A percentile compares a stretch with the other conserved stretches of the same genome.
These are phyloP conservation scores for Bubo bubo DNA, from an alignment of 2,113 vertebrate species.

Conservation along the genomic window DNA sequence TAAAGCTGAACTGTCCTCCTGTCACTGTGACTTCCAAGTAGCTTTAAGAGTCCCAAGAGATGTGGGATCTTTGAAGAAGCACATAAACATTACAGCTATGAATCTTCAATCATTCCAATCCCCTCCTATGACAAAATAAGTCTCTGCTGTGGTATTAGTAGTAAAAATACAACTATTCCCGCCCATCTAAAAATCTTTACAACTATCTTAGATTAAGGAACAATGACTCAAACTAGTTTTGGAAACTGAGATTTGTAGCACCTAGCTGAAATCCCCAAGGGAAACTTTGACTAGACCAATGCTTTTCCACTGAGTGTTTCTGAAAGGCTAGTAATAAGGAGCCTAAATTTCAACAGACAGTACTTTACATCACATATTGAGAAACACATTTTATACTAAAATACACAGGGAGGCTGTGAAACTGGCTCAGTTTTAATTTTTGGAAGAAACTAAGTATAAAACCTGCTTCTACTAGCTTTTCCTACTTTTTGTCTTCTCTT, in stretches of 20 bases:
- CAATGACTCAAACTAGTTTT: neutral
- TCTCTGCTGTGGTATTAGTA: neutral
- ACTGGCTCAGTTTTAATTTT: neutral
- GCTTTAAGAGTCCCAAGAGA: neutral
- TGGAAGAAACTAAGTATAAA: neutral
- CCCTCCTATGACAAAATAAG: neutral
- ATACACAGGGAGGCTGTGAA: neutral
- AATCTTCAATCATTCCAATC: neutral
- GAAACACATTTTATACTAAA: neutral
- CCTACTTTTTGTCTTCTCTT: neutral
- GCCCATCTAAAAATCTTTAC: fast-evolving
- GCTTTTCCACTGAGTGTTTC: neutral
- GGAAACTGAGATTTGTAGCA: neutral
- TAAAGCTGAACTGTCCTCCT: neutral
- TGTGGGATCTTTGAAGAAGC: neutral
- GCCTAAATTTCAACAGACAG: neutral
- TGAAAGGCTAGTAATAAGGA: neutral
- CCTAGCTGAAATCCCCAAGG: neutral
- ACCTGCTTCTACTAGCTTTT: neutral
- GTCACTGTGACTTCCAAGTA: neutral
- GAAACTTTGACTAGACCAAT: neutral
- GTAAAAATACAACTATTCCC: neutral
- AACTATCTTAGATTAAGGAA: neutral
- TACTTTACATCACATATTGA: neutral
- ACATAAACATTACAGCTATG: neutral